phyloP scores from a whole-genome alignment of 2,113 vertebrate species.

The Piprites chloris region DNA sequence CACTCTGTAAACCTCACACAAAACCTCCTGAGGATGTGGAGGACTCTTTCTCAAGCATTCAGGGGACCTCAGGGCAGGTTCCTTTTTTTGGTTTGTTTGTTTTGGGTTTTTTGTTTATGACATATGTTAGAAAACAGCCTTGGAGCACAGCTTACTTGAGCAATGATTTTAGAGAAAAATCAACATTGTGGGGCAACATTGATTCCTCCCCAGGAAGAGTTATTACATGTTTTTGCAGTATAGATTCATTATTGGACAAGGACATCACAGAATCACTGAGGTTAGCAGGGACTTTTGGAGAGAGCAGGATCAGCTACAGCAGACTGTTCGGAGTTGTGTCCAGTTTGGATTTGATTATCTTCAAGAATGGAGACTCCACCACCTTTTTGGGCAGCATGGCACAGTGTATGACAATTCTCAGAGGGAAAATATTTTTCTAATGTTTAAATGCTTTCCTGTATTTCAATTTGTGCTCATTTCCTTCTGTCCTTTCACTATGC shows the following conservation, averaged over 20 bases:
- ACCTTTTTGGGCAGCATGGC: background rate
- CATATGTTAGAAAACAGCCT: background rate
- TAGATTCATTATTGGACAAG: background rate
- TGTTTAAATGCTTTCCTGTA: background rate
- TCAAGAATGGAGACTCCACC: background rate
- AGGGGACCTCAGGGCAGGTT: background rate
- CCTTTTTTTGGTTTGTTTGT: background rate
- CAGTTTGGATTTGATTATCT: background rate
- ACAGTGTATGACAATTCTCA: background rate
- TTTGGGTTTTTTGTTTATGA: background rate
- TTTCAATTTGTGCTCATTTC: background rate
- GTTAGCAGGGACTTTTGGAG: background rate
- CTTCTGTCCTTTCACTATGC: background rate
- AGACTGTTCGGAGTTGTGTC: background rate
- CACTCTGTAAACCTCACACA: background rate
- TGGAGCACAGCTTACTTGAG: background rate
- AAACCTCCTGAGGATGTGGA: background rate
- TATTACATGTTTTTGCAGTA: background rate
- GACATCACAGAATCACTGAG: background rate
- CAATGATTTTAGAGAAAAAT: background rate
- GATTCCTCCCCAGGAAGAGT: background rate
- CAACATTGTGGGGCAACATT: background rate
- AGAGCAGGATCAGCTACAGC: background rate
- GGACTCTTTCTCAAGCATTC: background rate
- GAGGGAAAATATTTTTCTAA: background rate